phyloP scores from a whole-genome alignment of 2,797 vertebrate genomes.

The Alcedo quadribrachys region DNA sequence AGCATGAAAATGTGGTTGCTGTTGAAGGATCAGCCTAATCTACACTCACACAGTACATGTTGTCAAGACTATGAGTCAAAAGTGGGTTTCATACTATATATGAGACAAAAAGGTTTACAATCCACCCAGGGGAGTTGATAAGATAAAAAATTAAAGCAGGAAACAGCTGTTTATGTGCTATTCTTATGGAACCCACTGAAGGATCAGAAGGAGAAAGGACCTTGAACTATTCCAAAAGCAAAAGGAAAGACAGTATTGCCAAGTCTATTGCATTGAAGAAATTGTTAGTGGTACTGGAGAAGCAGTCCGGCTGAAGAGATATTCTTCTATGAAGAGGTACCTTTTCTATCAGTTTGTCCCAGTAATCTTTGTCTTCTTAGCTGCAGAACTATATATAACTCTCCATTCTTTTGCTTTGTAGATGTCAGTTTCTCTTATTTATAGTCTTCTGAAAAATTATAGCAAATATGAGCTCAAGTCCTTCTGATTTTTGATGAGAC shows the following conservation, averaged over 20 bases:
- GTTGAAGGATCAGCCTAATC: not conserved
- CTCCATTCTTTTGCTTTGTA: not conserved
- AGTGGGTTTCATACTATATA: not conserved
- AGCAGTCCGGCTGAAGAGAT: not conserved
- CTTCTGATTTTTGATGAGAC: not conserved
- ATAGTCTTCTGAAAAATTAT: not conserved
- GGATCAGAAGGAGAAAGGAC: not conserved
- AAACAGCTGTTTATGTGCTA: not conserved
- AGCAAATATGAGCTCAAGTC: not conserved
- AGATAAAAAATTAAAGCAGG: not conserved
- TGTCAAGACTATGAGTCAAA: not conserved
- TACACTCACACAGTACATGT: not conserved
- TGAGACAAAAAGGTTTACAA: not conserved
- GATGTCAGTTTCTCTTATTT: not conserved
- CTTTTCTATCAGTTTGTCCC: not conserved
- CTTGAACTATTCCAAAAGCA: not conserved
- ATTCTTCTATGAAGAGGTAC: not conserved
- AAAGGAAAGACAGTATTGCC: not conserved
- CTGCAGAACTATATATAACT: not conserved
- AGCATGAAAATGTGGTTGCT: conserved; percentile 6
- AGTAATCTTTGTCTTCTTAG: not conserved
- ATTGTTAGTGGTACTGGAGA: not conserved
- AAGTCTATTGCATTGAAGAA: not conserved
- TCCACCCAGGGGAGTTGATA: not conserved
- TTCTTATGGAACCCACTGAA: not conserved